Conservation (phyloP, 2,797 vertebrate genomes). For the Tinamus major region DNA sequence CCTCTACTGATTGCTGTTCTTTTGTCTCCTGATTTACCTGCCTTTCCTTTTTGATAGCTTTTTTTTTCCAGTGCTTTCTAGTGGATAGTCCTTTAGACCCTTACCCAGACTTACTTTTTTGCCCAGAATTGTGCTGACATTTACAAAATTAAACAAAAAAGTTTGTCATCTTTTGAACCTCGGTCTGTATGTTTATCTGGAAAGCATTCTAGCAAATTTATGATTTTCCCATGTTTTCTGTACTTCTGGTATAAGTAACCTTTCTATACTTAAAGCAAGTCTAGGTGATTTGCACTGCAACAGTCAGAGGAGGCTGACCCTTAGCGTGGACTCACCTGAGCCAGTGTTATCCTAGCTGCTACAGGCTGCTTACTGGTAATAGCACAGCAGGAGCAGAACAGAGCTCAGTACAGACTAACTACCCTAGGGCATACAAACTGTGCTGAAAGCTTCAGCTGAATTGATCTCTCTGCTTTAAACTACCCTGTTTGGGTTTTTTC, state of each 20-base stretch:
- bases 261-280: neutral
- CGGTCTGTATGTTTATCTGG: neutral
- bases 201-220: neutral
- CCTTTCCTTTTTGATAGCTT: neutral
- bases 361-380: neutral
- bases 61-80: neutral
- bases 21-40: conserved; percentile 15
- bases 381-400: neutral
- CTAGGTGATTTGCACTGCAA: neutral
- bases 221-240: neutral
- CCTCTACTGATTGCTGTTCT: conserved; percentile 12
- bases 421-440: neutral
- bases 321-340: neutral
- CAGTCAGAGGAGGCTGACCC: neutral
- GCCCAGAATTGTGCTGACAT: neutral
- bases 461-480: neutral
- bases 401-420: neutral
- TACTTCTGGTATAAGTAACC: neutral
- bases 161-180: neutral
- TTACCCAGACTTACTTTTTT: neutral
- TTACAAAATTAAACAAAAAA: neutral
- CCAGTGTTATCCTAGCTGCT: neutral
- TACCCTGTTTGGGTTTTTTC: neutral
- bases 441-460: neutral
- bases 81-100: neutral